Evolutionary conservation across 2,888 invertebrate genomes (phyloP).

Genomic region (Drosophila siamana): DNA sequence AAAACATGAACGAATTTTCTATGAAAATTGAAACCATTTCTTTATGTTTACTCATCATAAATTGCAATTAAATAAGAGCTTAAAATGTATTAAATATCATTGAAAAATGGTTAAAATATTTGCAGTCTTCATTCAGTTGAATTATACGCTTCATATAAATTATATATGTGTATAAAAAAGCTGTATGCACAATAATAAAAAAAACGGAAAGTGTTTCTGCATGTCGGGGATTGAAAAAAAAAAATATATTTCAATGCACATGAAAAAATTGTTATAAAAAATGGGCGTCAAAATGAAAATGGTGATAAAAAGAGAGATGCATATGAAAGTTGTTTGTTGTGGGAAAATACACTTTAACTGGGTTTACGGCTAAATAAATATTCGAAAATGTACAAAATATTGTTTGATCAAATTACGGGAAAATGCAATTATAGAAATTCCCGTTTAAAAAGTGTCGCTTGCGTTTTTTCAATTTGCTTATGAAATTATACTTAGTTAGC

Average conservation of each 20-base stretch:
- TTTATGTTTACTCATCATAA: not conserved
- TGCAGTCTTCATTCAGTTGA: not conserved
- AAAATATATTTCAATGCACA: conserved; percentile 2
- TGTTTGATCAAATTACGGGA: conserved; percentile 9
- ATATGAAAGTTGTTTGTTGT: no score
- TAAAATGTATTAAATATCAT: no score
- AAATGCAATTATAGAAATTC: conserved; percentile 15
- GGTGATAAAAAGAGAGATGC: not conserved
- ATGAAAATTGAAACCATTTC: not conserved
- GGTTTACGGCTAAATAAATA: conserved; percentile 1
- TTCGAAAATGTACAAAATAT: not conserved
- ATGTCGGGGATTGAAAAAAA: conserved; percentile 10
- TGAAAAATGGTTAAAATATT: not conserved
- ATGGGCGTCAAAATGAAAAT: not conserved
- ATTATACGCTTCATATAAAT: not conserved
- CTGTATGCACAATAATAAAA: not conserved
- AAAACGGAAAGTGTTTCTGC: conserved; percentile 9
- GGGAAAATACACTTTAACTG: not conserved
- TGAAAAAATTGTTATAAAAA: not conserved
- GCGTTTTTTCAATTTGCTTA: conserved; percentile 50
- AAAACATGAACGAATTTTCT: not conserved
- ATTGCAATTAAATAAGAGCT: not conserved
- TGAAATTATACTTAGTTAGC: conserved; percentile 28
- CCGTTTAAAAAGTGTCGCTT: conserved; percentile 17
- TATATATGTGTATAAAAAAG: conserved; percentile 6